These are phyloP conservation scores for Elymnias hypermnestra DNA, from an alignment of 1,140 invertebrate species.

Conservation along the genomic window DNA sequence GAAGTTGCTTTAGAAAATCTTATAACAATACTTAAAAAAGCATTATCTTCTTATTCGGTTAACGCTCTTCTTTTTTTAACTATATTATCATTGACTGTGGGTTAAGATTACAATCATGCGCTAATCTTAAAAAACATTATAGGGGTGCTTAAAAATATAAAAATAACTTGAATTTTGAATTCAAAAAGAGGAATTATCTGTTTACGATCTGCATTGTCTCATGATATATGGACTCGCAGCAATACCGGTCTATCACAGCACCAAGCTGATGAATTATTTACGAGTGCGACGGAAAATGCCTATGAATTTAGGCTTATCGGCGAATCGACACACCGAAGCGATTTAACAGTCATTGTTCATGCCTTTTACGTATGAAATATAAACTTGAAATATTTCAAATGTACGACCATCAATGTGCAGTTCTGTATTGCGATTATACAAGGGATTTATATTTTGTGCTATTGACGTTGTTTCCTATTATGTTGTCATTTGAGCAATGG, in stretches of 20 bases:
- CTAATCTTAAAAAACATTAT: too few species aligned
- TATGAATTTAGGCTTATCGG: conserved; percentile 26
- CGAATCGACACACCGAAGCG: conserved; percentile 2
- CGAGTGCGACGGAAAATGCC: conserved; percentile 24
- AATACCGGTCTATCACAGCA: conserved; percentile 14
- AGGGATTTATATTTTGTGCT: too few species aligned
- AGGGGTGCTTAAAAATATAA: too few species aligned
- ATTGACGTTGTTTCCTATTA: too few species aligned
- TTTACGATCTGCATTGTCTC: conserved; percentile 15
- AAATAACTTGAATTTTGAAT: neutral
- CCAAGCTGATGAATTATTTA: conserved; percentile 26
- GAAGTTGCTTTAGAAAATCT: too few species aligned
- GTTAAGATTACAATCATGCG: too few species aligned
- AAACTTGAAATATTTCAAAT: neutral
- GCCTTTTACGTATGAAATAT: neutral
- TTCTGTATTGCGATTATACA: too few species aligned
- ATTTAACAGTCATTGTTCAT: conserved; percentile 12
- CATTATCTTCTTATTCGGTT: too few species aligned
- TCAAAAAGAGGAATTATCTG: neutral
- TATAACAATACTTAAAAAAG: too few species aligned
- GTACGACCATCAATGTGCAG: neutral
- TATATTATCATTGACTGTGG: too few species aligned
- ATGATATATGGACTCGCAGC: conserved; percentile 29
- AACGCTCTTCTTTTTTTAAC: too few species aligned
- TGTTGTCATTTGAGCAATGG: too few species aligned